phyloP scores from a whole-genome alignment of 2,797 vertebrate genomes.

The Myotis daubentonii region DNA sequence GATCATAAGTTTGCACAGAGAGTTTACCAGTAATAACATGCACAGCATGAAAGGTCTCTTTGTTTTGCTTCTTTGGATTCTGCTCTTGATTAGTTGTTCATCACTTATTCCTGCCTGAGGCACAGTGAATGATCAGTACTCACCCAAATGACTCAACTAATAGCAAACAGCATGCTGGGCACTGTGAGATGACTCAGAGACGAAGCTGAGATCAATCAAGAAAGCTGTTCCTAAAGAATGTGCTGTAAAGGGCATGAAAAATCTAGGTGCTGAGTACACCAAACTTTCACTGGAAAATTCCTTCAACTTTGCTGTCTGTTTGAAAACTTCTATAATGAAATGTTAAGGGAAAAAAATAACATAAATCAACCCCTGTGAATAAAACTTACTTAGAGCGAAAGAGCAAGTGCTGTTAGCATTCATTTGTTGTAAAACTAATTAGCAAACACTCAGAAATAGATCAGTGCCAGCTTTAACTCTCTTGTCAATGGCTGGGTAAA shows the following conservation, averaged over 20 bases:
- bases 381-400: neutral
- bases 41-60: neutral
- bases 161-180: neutral
- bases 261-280: neutral
- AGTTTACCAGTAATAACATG: neutral
- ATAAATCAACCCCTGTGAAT: neutral
- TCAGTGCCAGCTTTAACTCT: neutral
- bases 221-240: neutral
- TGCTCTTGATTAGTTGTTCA: constrained; percentile 41
- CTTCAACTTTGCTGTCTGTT: neutral
- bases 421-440: neutral
- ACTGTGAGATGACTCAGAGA: constrained; percentile 34
- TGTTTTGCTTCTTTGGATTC: constrained; percentile 40
- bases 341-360: neutral
- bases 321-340: constrained; percentile 10
- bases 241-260: neutral
- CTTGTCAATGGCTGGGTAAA: neutral
- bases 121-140: neutral
- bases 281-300: neutral
- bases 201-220: neutral
- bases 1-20: neutral
- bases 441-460: neutral
- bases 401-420: neutral
- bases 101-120: constrained; percentile 21
- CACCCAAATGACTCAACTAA: constrained; percentile 24